Conservation (phyloP, 2,797 vertebrate species). For the Melanotaenia trifasciata region DNA sequence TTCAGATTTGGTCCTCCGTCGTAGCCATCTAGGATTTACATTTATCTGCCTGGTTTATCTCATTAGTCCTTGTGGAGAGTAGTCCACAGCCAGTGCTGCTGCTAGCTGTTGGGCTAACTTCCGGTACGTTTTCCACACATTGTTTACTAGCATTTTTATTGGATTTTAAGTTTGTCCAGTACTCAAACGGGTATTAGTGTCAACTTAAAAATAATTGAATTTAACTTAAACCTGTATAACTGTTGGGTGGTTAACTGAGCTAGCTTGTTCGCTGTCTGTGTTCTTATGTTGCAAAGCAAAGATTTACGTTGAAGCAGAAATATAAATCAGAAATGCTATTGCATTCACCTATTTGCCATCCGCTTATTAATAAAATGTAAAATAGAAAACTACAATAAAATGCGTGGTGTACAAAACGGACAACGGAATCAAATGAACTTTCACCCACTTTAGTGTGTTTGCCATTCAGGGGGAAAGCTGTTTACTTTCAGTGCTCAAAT, state of each 20-base stretch:
- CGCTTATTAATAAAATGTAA: too few relatives aligned
- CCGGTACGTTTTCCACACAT: neutral
- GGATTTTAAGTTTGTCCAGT: rapidly evolving
- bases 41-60: too few relatives aligned
- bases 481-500: neutral
- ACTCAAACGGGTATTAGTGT: neutral
- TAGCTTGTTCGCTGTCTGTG: too few relatives aligned
- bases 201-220: neutral
- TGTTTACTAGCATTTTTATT: neutral
- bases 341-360: too few relatives aligned
- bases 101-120: too few relatives aligned
- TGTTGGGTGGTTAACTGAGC: neutral
- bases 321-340: too few relatives aligned
- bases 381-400: neutral
- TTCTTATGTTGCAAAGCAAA: too few relatives aligned
- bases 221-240: neutral
- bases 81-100: too few relatives aligned
- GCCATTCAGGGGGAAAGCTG: neutral
- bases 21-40: too few relatives aligned
- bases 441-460: constrained; percentile 40
- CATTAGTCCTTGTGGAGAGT: too few relatives aligned
- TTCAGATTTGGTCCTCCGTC: too few relatives aligned
- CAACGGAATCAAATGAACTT: constrained; percentile 42
- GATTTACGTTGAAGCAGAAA: too few relatives aligned
- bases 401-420: neutral